A percentile compares a stretch with the other conserved stretches of the same genome.
Conservation (phyloP, 2,113 vertebrate genomes). For the Plectropomus leopardus region DNA sequence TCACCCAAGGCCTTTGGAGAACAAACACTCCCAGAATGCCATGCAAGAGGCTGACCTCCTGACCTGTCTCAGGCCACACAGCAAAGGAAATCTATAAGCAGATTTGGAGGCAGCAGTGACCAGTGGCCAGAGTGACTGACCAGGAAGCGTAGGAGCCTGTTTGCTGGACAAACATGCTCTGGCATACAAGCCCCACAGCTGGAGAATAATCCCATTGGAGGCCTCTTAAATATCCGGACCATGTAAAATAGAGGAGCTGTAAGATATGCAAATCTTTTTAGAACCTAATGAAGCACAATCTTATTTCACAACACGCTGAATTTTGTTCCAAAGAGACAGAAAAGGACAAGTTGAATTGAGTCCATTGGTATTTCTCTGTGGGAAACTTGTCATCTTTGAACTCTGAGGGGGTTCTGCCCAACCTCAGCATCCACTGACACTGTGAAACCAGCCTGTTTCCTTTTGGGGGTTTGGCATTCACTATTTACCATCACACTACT, state of each 20-base stretch:
- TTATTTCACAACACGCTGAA: constrained; percentile 77
- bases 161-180: constrained; percentile 86
- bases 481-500: constrained; percentile 34
- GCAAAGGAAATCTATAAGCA: constrained; percentile 93
- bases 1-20: constrained; percentile 87
- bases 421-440: constrained; percentile 66
- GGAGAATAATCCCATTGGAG: constrained; percentile 77
- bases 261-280: constrained; percentile 83
- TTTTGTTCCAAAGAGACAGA: constrained; percentile 67
- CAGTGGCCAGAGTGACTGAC: constrained; percentile 63
- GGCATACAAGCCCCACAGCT: constrained; percentile 78
- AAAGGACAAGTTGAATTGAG: constrained; percentile 68
- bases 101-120: constrained; percentile 89
- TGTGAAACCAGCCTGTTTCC: constrained; percentile 37
- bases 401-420: constrained; percentile 55
- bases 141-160: constrained; percentile 74
- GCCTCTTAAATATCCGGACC: constrained; percentile 73
- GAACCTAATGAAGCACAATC: constrained; percentile 80
- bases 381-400: constrained; percentile 85
- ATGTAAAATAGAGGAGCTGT: constrained; percentile 66
- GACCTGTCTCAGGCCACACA: constrained; percentile 94
- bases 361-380: constrained; percentile 73
- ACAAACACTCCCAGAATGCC: constrained; percentile 96
- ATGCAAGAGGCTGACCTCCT: constrained; percentile 91
- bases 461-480: constrained; percentile 14